These are phyloP conservation scores for Trichoplusia ni DNA, from an alignment of 1,140 invertebrate genomes.

Conservation along the genomic window DNA sequence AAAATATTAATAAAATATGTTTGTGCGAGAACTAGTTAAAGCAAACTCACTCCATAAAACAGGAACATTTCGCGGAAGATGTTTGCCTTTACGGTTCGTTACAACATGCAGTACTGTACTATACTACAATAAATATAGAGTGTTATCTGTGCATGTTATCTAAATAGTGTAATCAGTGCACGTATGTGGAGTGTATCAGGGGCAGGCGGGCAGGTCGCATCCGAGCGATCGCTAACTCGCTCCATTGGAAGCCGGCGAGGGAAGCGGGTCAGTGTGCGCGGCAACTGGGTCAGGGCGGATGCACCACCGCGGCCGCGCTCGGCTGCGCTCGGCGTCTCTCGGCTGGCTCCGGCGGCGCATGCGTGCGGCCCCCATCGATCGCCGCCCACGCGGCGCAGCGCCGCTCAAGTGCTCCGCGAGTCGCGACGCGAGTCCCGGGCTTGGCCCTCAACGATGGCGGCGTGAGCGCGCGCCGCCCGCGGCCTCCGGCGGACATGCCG, in stretches of 20 bases:
- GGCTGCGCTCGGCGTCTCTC: conserved; percentile 45
- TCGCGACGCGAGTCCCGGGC: conserved; percentile 70
- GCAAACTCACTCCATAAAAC: not conserved
- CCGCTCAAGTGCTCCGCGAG: conserved; percentile 62
- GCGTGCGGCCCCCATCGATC: conserved; percentile 69
- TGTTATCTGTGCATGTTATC: conserved; percentile 50
- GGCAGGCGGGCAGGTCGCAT: conserved; percentile 34
- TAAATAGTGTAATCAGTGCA: conserved; percentile 60
- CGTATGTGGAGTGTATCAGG: conserved; percentile 18
- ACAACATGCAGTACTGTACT: not conserved
- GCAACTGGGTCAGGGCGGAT: conserved; percentile 73
- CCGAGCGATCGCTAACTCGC: conserved; percentile 50
- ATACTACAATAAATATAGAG: conserved; percentile 49
- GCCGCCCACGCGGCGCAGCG: conserved; percentile 72
- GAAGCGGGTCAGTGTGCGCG: conserved; percentile 73
- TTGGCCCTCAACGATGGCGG: conserved; percentile 74
- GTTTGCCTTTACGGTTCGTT: conserved; percentile 50
- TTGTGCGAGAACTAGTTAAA: not conserved
- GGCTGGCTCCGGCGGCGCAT: conserved; percentile 56
- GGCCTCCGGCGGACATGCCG: conserved; percentile 81
- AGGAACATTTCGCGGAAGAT: conserved; percentile 22
- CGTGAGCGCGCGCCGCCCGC: conserved; percentile 76
- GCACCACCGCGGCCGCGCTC: conserved; percentile 50
- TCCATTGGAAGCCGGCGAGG: conserved; percentile 47
- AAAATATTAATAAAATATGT: not conserved